Evolutionary conservation across 2,888 invertebrate species (phyloP), one percentile per base, ranked within the genome.

Genomic region (Cryptocephalus moraei): DNA sequence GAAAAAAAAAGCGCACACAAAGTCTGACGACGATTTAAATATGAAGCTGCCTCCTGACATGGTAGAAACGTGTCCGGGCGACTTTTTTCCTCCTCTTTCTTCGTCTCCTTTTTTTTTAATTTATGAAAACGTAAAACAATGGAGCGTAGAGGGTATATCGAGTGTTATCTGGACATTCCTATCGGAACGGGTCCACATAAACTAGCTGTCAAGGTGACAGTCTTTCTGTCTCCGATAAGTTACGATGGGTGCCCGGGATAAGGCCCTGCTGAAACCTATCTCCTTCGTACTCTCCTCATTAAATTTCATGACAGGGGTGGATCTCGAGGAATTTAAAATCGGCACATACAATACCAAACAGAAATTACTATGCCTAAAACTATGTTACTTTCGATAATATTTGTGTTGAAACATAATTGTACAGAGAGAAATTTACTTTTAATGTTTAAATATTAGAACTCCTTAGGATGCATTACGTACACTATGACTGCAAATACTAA

Each of bases 121-220:
- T 43, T 43, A 43, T 43, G 32, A 49, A 47, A 49, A 53, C 53
- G 62, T 65, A 67, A 67, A 68, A 68, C 68, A 68, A 69, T 68
- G 64, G 62, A 56, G 57, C 58, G 53, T 61, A 61, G 65, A 66
- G 22, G 22, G 22, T 22, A 64, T 66, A 66, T 67, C 66, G 58
- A 61, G 63, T 61, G 66, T 67, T 69, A 69, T 69, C 69, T 67
- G 59, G 54, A 59, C 65, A 68, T 69, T 64, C 69, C 67, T 60
- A 69, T 69, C 69, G 64, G 60, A 62, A 65, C 64, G 60, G 67
- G 63, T 62, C 63, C 65, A 62, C 66, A 67, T 68, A 68, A 68
- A 68, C 65, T 66, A 63, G 62, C 65, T 66, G 67, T 65, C 68
- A 66, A 62, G 57, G 65, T 66, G 69, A 67, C 68, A 67, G 66